Conservation (phyloP, 2,113 vertebrate genomes). For the Neomonachus schauinslandi region DNA sequence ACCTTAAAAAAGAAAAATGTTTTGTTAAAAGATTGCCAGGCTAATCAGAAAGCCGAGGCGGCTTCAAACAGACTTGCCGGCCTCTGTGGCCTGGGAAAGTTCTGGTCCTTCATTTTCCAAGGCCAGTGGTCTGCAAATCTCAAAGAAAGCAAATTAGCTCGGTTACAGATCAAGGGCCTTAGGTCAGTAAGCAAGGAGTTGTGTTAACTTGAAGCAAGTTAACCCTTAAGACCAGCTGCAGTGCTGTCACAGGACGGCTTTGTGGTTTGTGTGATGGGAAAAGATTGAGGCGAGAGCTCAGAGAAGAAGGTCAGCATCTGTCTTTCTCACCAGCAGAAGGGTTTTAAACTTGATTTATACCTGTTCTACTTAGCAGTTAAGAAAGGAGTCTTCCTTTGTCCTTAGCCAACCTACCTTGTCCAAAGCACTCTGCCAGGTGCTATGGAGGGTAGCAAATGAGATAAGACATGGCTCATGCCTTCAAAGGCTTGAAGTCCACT, state of each 20-base stretch:
- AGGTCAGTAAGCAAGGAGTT: not conserved
- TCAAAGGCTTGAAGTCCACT: not conserved
- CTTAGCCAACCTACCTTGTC: not conserved
- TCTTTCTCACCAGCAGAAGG: not conserved
- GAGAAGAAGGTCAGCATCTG: not conserved
- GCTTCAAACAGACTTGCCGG: not conserved
- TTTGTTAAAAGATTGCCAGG: not conserved
- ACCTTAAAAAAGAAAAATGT: not conserved
- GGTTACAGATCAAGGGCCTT: not conserved
- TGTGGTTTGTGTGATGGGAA: not conserved
- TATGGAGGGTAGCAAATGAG: not conserved
- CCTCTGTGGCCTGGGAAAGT: not conserved
- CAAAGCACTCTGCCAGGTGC: not conserved
- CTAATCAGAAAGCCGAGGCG: not conserved
- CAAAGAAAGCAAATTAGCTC: not conserved
- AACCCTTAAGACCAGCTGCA: not conserved
- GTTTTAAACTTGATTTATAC: conserved; percentile 44
- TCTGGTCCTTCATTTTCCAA: not conserved
- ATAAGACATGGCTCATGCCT: not conserved
- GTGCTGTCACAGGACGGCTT: not conserved
- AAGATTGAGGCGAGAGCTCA: not conserved
- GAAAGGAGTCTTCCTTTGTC: conserved; percentile 10
- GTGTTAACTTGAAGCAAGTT: not conserved
- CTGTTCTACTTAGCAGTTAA: conserved; percentile 21
- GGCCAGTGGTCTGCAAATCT: not conserved